Percentiles rank a stretch among this genome's conserved stretches.
phyloP scores from a whole-genome alignment of 2,113 vertebrate genomes.

The Mesembrinibis cayennensis region DNA sequence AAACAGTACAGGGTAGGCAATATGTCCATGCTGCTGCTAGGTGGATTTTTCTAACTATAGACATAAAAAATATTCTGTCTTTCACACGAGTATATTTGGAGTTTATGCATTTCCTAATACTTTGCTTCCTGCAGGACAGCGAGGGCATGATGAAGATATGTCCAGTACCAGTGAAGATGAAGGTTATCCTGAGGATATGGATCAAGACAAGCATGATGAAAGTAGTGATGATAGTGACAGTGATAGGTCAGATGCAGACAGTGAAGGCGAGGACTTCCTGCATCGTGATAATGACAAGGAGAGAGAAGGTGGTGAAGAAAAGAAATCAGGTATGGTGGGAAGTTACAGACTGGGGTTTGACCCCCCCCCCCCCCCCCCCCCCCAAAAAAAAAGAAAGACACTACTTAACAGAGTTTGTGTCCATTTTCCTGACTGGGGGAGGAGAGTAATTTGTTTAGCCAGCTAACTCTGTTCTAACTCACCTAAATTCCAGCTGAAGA shows the following conservation, averaged over 20 bases:
- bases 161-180: constrained; percentile 83
- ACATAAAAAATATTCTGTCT: neutral
- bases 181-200: constrained; percentile 82
- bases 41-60: neutral
- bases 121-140: constrained; percentile 62
- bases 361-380: too few relatives aligned
- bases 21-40: neutral
- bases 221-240: constrained; percentile 89
- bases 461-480: neutral
- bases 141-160: constrained; percentile 76
- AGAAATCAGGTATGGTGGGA: constrained; percentile 66
- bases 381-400: neutral
- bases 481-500: neutral
- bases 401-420: neutral
- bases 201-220: constrained; percentile 83
- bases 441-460: neutral
- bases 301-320: constrained; percentile 74
- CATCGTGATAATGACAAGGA: constrained; percentile 80
- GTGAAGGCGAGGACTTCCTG: constrained; percentile 87
- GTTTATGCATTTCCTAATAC: neutral
- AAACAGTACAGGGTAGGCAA: neutral
- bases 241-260: constrained; percentile 84
- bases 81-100: neutral
- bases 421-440: neutral
- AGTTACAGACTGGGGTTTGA: neutral